These are phyloP conservation scores for Antheraea assamensis DNA, from an alignment of 2,888 invertebrate genomes.

Conservation along the genomic window DNA sequence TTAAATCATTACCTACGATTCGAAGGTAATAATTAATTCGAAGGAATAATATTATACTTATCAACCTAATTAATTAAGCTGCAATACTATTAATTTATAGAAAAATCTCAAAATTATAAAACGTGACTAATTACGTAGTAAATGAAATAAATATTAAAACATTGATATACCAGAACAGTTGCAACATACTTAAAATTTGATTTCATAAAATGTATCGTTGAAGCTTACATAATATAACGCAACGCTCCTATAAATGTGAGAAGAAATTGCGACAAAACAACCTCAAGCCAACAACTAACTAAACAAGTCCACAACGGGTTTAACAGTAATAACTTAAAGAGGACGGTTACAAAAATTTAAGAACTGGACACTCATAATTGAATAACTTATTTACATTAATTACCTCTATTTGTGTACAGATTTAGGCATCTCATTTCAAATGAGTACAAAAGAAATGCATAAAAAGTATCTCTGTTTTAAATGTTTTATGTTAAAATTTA, in stretches of 20 bases:
- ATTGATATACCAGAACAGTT: background rate
- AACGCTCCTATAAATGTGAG: conserved; percentile 10
- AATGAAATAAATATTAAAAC: background rate
- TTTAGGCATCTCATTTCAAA: background rate
- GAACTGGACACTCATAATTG: background rate
- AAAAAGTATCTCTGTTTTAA: background rate
- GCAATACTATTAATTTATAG: too few relatives aligned
- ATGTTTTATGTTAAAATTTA: too few relatives aligned
- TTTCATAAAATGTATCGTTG: conserved; percentile 7
- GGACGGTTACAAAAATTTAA: conserved; percentile 10
- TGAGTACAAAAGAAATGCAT: background rate
- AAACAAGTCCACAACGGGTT: conserved; percentile 55
- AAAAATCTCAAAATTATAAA: too few relatives aligned
- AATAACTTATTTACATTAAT: background rate
- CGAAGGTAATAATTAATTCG: too few relatives aligned
- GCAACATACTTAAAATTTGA: conserved; percentile 5
- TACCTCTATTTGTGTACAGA: too few relatives aligned
- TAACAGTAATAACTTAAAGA: conserved; percentile 37
- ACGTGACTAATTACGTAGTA: too few relatives aligned
- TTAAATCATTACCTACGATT: too few relatives aligned
- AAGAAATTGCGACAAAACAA: conserved; percentile 46
- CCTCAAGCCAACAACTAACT: conserved; percentile 41
- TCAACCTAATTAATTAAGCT: too few relatives aligned
- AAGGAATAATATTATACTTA: too few relatives aligned
- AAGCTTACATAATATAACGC: conserved; percentile 15